These are phyloP conservation scores for Fragum whitleyi DNA, from an alignment of 2,888 invertebrate genomes.

Conservation along the genomic window DNA sequence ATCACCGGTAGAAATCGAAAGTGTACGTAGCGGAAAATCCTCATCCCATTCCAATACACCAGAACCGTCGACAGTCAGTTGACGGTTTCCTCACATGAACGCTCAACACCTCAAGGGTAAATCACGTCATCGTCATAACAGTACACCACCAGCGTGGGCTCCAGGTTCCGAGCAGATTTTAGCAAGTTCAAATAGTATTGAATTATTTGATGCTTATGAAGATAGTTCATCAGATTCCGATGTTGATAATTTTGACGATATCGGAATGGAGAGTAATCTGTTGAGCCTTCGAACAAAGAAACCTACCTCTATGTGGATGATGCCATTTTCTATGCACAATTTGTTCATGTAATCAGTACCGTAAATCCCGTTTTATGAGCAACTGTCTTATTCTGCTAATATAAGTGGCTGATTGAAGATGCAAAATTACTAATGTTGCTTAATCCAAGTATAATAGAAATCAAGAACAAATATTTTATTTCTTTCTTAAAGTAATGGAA, in stretches of 20 bases:
- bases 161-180: conserved; percentile 35
- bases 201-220: conserved; percentile 46
- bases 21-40: conserved; percentile 15
- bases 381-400: too few relatives aligned
- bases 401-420: too few relatives aligned
- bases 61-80: conserved; percentile 41
- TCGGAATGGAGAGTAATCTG: conserved; percentile 52
- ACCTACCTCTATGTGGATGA: conserved; percentile 44
- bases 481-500: too few relatives aligned
- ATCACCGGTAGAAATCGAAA: conserved; percentile 38
- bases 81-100: conserved; percentile 66
- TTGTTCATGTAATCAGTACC: conserved; percentile 37
- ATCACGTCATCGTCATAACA: conserved; percentile 33
- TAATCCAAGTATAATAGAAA: too few relatives aligned
- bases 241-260: conserved; percentile 32
- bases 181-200: conserved; percentile 65
- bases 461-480: too few relatives aligned
- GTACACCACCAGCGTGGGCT: conserved; percentile 34
- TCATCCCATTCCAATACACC: conserved; percentile 9
- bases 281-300: conserved; percentile 29
- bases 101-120: conserved; percentile 51
- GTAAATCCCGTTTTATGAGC: too few relatives aligned
- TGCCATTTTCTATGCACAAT: conserved; percentile 54
- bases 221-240: conserved; percentile 30
- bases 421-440: too few relatives aligned